These are phyloP conservation scores for Hemaris fuciformis DNA, from an alignment of 2,888 invertebrate genomes.

Conservation along the genomic window DNA sequence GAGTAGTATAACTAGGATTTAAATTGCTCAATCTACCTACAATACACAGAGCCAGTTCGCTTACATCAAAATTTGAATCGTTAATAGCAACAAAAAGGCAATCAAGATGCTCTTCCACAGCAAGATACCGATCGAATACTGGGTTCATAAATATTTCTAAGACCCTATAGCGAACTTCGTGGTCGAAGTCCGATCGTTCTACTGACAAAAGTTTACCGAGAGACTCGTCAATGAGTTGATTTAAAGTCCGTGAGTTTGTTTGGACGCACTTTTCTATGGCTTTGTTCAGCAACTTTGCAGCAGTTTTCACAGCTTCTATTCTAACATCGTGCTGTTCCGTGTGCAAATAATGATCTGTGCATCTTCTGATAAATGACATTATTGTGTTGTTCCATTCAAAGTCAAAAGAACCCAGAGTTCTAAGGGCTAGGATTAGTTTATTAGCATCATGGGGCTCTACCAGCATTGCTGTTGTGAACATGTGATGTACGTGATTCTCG, in stretches of 20 bases:
- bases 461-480: constrained; percentile 62
- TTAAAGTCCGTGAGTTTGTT: constrained; percentile 90
- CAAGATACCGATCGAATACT: constrained; percentile 95
- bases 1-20: constrained; percentile 99
- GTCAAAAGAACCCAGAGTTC: constrained; percentile 94
- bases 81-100: constrained; percentile 96
- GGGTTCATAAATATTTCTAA: constrained; percentile 93
- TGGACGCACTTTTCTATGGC: constrained; percentile 86
- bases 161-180: constrained; percentile 95
- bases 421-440: constrained; percentile 94
- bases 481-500: constrained; percentile 67
- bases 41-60: constrained; percentile 95
- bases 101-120: constrained; percentile 96
- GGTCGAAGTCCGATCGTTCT: constrained; percentile 97
- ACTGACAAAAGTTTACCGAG: constrained; percentile 94
- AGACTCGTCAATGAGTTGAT: constrained; percentile 94
- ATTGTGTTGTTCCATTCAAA: constrained; percentile 94
- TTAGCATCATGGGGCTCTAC: constrained; percentile 87
- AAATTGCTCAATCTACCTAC: constrained; percentile 95
- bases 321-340: constrained; percentile 94
- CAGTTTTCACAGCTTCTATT: constrained; percentile 96
- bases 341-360: constrained; percentile 94
- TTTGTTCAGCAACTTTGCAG: constrained; percentile 92
- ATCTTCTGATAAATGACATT: constrained; percentile 95
- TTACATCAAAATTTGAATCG: constrained; percentile 97